Evolutionary conservation across 2,888 invertebrate genomes (phyloP), one percentile per base, ranked within the genome.

Genomic region (Pammene fasciana): DNA sequence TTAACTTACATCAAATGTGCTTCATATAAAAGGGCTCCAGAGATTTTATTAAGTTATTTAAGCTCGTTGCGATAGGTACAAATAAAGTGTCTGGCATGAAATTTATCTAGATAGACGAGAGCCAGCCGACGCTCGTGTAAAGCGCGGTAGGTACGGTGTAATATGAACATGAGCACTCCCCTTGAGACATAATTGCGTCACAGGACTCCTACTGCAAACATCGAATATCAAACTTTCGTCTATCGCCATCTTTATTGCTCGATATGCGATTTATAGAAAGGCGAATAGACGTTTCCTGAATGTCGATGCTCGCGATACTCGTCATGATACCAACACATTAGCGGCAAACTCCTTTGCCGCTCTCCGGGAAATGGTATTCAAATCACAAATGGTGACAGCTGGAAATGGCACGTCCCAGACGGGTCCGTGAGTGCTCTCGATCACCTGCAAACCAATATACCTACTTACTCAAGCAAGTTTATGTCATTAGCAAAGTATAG

Each of bases 331-430:
- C 93, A 79, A 95, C 95, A 95, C 75, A 65, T 87, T 87, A 46
- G 87, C 72, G 5, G 93, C 87, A 16, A 94, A 86, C 0, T 76
- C 72, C 10, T 77, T 76, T 0, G 94, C 93, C 41, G 89, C 89
- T 43, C 78, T 87, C 38, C 84, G 87, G 0, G 95, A 95, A 10
- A 95, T 88, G 46, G 93, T 83, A 78, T 95, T 95, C 50, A 94
- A 83, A 76, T 94, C 92, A 77, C 95, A 95, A 66, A 95, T 86
- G 0, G 95, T 95, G 0, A 95, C 92, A 0, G 94, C 94, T 9
- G 95, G 95, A 81, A 95, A 95, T 0, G 94, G 93, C 56, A 94
- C 93, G 75, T 94, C 94, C 94, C 95, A 95, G 66, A 95, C 94
- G 0, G 94, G 93, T 67, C 94, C 92, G 77, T 95, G 94, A 0